Base-by-base conservation (phyloP, 2,113 vertebrate genomes). In the Notothenia coriiceps region DNA sequence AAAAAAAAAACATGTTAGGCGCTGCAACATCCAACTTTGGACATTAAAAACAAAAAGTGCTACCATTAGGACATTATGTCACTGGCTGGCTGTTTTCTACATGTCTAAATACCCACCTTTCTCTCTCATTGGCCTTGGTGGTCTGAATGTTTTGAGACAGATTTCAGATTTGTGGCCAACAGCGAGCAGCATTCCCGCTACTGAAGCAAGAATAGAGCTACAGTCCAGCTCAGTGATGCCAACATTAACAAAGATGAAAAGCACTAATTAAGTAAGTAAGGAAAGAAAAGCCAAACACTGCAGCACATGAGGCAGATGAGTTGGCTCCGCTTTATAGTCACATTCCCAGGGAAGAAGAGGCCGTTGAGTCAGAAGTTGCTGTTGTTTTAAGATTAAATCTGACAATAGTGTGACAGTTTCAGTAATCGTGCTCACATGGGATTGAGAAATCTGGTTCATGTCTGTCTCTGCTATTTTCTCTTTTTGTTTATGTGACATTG, bases 191-290 rank as follows among this genome's bases (percentile, higher is more conserved):
- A 29, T 83, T 88, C 76, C 79, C 3, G 59, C 86, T 74, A 46
- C 74, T 70, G 70, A 68, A 79, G 64, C 61, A 67, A 72, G 70
- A 89, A 69, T 4, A 40, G 74, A 10, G 73, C 75, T 69, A 29
- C 44, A 60, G 50, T 54, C 57, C 69, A 50, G 44, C 56, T 52
- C 5, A 51, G 73, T 44, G 40, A 15, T 2, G 84, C 80, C 84
- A 81, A 77, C 70, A 77, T 56, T 51, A 80, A 82, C 83, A 80
- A 61, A 77, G 72, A 88, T 50, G 18, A 86, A 72, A 87, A 52
- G 66, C 55, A 17, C 33, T n/a, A 46, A 66, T 80, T 10, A 54
- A 78, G 64, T 56, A 56, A 65, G 60, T 8, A 49, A 47, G 54
- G 52, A 67, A 54, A 64, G 55, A 67, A 70, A 75, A 61, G 57